These are phyloP conservation scores for Latheticus oryzae DNA, from an alignment of 2,888 invertebrate species.

Conservation along the genomic window DNA sequence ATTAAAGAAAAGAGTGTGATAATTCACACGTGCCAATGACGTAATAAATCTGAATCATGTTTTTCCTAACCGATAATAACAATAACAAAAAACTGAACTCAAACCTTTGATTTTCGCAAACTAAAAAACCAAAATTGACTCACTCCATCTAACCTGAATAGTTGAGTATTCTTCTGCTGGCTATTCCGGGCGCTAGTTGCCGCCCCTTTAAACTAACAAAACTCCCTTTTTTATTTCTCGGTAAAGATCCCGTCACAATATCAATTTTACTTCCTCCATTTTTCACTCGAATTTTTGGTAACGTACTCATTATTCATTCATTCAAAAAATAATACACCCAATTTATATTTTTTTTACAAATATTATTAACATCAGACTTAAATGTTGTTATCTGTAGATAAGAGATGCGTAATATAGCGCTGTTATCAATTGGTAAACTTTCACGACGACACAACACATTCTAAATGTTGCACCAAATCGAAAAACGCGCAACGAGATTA, in stretches of 20 bases:
- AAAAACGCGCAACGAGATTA: too few species aligned
- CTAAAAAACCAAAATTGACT: neutral
- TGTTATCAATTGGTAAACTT: conserved; percentile 10
- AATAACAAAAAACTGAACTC: too few species aligned
- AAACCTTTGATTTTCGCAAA: too few species aligned
- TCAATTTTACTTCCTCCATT: conserved; percentile 57
- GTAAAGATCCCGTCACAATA: conserved; percentile 55
- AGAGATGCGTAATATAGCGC: conserved; percentile 6
- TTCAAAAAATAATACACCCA: conserved; percentile 9
- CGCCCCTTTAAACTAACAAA: conserved; percentile 48
- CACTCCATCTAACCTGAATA: conserved; percentile 42
- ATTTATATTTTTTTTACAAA: too few species aligned
- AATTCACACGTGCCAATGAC: too few species aligned
- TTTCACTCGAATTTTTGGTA: conserved; percentile 63
- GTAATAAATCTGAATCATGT: too few species aligned
- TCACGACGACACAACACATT: conserved; percentile 11
- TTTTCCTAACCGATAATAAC: too few species aligned
- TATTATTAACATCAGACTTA: conserved; percentile 16
- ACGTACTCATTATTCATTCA: conserved; percentile 55
- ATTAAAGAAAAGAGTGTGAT: too few species aligned
- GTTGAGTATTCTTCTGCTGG: conserved; percentile 36
- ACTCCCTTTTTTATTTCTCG: conserved; percentile 51
- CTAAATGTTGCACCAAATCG: too few species aligned
- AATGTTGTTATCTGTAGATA: conserved; percentile 15
- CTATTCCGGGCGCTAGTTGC: neutral